phyloP scores from a whole-genome alignment of 2,888 invertebrate species.

The Drosophila meridiana region DNA sequence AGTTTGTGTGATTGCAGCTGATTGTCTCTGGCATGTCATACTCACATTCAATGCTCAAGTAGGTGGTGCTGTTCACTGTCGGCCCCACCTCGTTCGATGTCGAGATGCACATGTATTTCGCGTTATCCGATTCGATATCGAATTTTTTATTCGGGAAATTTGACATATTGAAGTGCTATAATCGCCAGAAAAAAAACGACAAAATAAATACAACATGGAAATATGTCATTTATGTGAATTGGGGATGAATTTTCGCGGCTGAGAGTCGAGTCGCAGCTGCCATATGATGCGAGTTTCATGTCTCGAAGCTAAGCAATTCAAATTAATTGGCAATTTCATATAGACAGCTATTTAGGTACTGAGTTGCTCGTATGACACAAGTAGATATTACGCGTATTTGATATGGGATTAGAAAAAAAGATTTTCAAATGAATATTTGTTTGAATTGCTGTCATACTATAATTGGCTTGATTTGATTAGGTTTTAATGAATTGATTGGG shows the following conservation, averaged over 20 bases:
- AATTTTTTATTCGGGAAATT: conserved; percentile 92
- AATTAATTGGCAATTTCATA: conserved; percentile 52
- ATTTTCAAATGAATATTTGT: neutral
- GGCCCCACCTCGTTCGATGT: conserved; percentile 91
- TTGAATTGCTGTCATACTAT: conserved; percentile 1
- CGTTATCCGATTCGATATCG: conserved; percentile 91
- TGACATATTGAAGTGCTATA: conserved; percentile 93
- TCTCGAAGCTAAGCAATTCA: conserved; percentile 35
- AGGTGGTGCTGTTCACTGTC: conserved; percentile 93
- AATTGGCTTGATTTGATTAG: conserved; percentile 10
- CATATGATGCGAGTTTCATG: conserved; percentile 17
- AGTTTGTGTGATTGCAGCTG: neutral
- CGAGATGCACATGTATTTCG: conserved; percentile 93
- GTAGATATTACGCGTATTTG: conserved; percentile 30
- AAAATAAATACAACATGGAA: conserved; percentile 24
- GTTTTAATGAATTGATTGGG: neutral
- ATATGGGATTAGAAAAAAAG: conserved; percentile 5
- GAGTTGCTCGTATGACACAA: conserved; percentile 21
- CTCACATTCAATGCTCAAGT: conserved; percentile 96
- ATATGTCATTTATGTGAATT: conserved; percentile 45
- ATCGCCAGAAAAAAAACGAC: conserved; percentile 32
- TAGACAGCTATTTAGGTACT: conserved; percentile 29
- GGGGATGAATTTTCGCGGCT: conserved; percentile 24
- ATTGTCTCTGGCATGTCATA: conserved; percentile 60
- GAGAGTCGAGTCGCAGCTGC: conserved; percentile 14